Conservation (phyloP, 2,888 invertebrate species). For the Lymantria dispar region DNA sequence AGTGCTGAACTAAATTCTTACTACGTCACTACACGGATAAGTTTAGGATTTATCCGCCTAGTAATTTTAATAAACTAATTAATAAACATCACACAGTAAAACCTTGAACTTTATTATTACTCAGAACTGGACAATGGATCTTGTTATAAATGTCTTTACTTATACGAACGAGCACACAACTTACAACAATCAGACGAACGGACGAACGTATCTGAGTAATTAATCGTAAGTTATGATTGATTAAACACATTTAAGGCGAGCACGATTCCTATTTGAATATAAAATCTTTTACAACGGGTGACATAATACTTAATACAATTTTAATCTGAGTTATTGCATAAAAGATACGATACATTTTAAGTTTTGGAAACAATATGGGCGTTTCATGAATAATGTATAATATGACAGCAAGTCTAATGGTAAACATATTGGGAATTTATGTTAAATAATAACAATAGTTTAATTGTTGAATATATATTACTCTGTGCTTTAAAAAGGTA, state of each 20-base stretch:
- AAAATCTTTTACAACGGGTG: conserved; percentile 73
- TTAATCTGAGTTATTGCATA: conserved; percentile 75
- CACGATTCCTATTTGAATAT: conserved; percentile 80
- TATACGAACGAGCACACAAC: conserved; percentile 50
- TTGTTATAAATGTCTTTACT: conserved; percentile 63
- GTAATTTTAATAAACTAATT: conserved; percentile 71
- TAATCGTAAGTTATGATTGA: conserved; percentile 81
- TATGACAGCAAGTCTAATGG: conserved; percentile 55
- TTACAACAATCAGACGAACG: conserved; percentile 55
- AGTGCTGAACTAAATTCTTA: too few species aligned
- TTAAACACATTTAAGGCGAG: conserved; percentile 77
- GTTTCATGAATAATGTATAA: conserved; percentile 67
- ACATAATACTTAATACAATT: conserved; percentile 78
- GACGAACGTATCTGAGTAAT: conserved; percentile 76
- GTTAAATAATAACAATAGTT: conserved; percentile 63
- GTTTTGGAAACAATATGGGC: conserved; percentile 74
- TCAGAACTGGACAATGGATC: conserved; percentile 70
- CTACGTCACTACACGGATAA: too few species aligned
- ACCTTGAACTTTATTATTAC: conserved; percentile 77
- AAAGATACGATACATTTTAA: conserved; percentile 61
- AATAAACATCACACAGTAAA: conserved; percentile 71
- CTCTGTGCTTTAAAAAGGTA: conserved; percentile 20
- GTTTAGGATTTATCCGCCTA: conserved; percentile 48
- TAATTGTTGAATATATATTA: conserved; percentile 51
- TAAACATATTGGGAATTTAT: conserved; percentile 66